phyloP scores from a whole-genome alignment of 2,797 vertebrate species.

The Emydoidea blandingii region DNA sequence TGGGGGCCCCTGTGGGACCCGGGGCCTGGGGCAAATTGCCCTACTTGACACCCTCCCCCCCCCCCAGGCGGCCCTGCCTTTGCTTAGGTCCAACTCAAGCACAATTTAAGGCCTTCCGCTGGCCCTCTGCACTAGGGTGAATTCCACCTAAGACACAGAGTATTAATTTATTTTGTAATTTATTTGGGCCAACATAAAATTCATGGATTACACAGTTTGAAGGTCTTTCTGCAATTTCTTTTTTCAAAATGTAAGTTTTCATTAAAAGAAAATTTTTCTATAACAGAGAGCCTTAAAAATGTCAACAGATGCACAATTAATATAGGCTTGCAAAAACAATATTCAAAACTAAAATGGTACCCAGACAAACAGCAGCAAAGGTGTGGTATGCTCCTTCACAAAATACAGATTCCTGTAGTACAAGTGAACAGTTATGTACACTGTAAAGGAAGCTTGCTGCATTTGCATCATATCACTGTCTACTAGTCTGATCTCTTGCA shows the following conservation, averaged over 20 bases:
- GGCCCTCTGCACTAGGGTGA: background rate
- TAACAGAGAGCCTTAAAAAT: background rate
- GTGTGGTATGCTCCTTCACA: background rate
- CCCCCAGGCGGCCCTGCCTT: background rate
- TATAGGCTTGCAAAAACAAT: background rate
- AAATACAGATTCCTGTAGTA: background rate
- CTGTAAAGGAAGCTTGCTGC: background rate
- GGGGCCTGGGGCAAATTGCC: too few relatives aligned
- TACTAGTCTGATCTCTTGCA: background rate
- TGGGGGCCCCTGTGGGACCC: too few relatives aligned
- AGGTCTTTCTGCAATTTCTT: background rate
- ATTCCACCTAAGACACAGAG: background rate
- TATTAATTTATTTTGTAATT: background rate
- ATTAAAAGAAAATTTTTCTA: background rate
- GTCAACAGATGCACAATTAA: background rate
- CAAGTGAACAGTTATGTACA: background rate
- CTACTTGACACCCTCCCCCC: too few relatives aligned
- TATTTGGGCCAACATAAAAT: background rate
- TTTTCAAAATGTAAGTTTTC: background rate
- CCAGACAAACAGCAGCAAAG: background rate
- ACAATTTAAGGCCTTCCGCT: background rate
- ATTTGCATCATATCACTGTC: background rate
- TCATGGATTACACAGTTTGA: background rate
- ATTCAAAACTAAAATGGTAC: background rate
- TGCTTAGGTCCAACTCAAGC: background rate